Base-by-base conservation (phyloP, 2,888 invertebrate genomes). In the Eledona agricola region DNA sequence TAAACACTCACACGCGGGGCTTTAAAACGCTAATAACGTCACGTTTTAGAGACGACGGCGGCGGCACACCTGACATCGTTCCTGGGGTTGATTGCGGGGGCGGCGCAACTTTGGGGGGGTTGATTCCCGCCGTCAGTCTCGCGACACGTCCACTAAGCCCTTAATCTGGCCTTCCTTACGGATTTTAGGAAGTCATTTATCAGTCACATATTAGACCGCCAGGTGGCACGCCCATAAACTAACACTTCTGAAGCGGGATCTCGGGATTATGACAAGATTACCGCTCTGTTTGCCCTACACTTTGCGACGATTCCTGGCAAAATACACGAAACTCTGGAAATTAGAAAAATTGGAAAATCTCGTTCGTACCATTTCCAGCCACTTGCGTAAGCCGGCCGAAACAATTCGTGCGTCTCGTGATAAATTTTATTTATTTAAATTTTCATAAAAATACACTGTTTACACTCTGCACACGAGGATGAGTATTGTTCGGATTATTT, bases 151-250 rank as follows among this genome's bases (percentile, higher is more conserved):
- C 70, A 69, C 71, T 75, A 73, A 75, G 72, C 74, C 67, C 69
- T 68, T 77, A 76, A 77, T 74, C 76, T 72, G 69, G 68, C 66
- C 71, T 76, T 76, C 75, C 75, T 72, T 68, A 70, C 62, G 71
- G 73, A 74, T 73, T 74, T 73, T 75, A 72, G 76, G 76, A 77
- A 77, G 77, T 77, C 75, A 74, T 77, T 72, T 71, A 75, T 77
- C 75, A 76, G 66, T 62, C 69, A 69, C 67, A 71, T 70, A 69
- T 72, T 72, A 69, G 64, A 66, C 68, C 68, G 69, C 74, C 75
- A 75, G 74, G 74, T 75, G 75, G 71, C 69, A 58, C 57, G 64
- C 56, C 67, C 70, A 71, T 74, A 72, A 73, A 73, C 68, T 66
- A 70, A 65, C 64, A 60, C 66, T 65, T 63, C 61, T 59, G 60